Evolutionary conservation across 2,888 invertebrate genomes (phyloP), one percentile per base, ranked within the genome.

Genomic region (Spodoptera picta): DNA sequence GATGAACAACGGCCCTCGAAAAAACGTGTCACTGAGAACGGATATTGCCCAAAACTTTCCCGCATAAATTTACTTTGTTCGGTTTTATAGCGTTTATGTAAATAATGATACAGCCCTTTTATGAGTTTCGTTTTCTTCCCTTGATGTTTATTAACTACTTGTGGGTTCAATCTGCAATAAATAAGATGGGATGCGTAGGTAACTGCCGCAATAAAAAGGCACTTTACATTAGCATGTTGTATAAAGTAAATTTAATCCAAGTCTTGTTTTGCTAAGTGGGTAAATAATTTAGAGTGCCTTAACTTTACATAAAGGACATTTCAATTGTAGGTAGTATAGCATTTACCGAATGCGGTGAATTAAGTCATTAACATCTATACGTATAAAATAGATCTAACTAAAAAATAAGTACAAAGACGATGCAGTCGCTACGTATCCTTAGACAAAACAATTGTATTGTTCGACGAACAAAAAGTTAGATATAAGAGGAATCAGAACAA

Each of bases 11-110:
- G 89, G 85, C 90, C 86, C 89, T 89, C 89, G 88, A 90, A 92
- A 92, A 92, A 92, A 91, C 86, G 89, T 90, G 92, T 92, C 92
- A 92, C 91, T 88, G 87, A 89, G 87, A 90, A 91, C 90, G 90
- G 90, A 91, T 91, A 92, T 92, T 90, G 87, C 89, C 74, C 84
- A 84, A 92, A 92, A 90, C 80, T 90, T 91, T 89, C 81, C 88
- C 86, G 87, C 90, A 90, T 91, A 92, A 89, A 91, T 91, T 90
- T 89, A 85, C 89, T 88, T 89, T 89, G 89, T 87, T 86, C 84
- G 82, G 82, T 87, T 88, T 85, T 86, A 87, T 87, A 84, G 86
- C 83, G 84, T 87, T 89, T 88, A 88, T 88, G 89, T 88, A 87
- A 90, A 90, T 89, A 89, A 89, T 87, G 87, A 87, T 86, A 85